A percentile compares a stretch with the other conserved stretches of the same genome.
These are phyloP conservation scores for Temnothorax ravouxi DNA, from an alignment of 2,888 invertebrate genomes.

Conservation along the genomic window DNA sequence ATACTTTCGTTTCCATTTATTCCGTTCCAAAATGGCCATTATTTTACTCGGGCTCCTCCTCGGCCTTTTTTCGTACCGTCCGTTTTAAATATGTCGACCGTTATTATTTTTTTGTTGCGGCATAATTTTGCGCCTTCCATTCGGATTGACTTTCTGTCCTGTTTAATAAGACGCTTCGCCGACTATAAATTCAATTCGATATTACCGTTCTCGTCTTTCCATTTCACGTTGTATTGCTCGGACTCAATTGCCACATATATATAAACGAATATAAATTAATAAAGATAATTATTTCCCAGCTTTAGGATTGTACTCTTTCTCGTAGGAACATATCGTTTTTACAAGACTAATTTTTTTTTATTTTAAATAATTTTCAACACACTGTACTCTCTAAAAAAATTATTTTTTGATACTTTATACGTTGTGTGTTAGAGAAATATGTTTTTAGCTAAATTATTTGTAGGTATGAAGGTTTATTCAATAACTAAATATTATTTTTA, in stretches of 20 bases:
- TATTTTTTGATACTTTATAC: not conserved
- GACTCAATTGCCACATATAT: constrained; percentile 40
- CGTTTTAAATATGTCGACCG: not conserved
- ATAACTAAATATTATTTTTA: not conserved
- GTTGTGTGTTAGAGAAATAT: not conserved
- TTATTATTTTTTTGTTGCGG: constrained; percentile 23
- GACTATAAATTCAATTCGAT: constrained; percentile 28
- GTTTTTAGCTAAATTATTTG: not conserved
- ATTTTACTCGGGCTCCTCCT: not conserved
- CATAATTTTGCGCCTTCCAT: constrained; percentile 10
- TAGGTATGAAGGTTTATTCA: not conserved
- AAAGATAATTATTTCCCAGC: not conserved
- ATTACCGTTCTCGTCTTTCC: constrained; percentile 30
- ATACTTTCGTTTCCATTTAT: constrained; percentile 25
- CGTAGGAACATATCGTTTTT: not conserved
- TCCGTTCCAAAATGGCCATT: not conserved
- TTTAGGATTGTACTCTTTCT: not conserved
- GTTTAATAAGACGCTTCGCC: constrained; percentile 18
- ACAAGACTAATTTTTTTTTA: not conserved
- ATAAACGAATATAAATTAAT: constrained; percentile 35
- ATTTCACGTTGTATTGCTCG: not conserved
- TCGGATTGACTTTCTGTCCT: not conserved
- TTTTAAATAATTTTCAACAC: not conserved
- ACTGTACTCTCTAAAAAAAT: not conserved
- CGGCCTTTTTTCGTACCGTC: not conserved